Evolutionary conservation across 2,113 vertebrate genomes (phyloP).

Genomic region (Mionectes macconnelli): DNA sequence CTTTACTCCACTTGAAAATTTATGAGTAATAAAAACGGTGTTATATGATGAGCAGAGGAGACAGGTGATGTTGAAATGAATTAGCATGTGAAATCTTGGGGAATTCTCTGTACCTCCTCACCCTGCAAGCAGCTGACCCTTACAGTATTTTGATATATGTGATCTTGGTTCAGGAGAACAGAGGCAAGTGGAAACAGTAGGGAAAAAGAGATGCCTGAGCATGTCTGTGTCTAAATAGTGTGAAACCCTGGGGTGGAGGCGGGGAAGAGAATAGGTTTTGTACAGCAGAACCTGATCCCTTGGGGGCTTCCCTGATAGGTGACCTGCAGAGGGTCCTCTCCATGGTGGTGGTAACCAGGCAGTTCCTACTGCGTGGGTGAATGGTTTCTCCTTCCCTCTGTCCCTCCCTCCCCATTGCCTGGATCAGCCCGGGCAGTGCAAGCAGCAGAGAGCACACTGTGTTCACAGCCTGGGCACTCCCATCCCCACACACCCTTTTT

Average conservation of each 20-base stretch:
- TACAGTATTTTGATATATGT: neutral
- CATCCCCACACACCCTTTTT: conserved; percentile 37
- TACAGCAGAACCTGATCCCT: neutral
- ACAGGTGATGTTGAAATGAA: neutral
- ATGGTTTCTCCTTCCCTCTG: neutral
- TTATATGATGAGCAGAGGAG: neutral
- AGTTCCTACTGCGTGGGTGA: fast-evolving
- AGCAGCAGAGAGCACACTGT: neutral
- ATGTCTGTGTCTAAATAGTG: neutral
- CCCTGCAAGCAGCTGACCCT: neutral
- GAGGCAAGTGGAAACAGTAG: neutral
- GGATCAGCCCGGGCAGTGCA: fast-evolving
- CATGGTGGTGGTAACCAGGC: fast-evolving
- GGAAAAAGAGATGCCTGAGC: neutral
- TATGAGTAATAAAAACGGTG: neutral
- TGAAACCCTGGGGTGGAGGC: neutral
- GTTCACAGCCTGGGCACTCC: neutral
- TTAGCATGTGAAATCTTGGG: neutral
- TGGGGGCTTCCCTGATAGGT: neutral
- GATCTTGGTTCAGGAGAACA: neutral
- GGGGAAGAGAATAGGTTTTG: neutral
- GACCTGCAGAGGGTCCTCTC: neutral
- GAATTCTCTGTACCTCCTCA: neutral
- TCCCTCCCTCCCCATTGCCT: neutral
- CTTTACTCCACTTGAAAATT: neutral